These are phyloP conservation scores for Apodemia mormo DNA, from an alignment of 2,888 invertebrate genomes.

Conservation along the genomic window DNA sequence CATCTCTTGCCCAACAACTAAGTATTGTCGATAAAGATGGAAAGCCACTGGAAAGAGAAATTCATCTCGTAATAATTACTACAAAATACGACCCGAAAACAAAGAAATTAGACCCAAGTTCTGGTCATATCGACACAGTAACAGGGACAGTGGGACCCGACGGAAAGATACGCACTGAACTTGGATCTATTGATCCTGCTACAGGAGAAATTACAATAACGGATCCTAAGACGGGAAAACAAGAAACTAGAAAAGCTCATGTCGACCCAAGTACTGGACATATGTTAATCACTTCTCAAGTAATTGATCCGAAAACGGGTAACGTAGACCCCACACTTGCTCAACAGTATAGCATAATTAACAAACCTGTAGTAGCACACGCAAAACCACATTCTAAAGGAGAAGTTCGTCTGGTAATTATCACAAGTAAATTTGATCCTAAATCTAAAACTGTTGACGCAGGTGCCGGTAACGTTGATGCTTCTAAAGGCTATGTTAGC, in stretches of 20 bases:
- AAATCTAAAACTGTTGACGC: slow-evolving; percentile 82
- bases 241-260: slow-evolving; percentile 81
- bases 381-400: slow-evolving; percentile 65
- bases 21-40: slow-evolving; percentile 72
- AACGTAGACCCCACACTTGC: slow-evolving; percentile 81
- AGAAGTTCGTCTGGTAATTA: slow-evolving; percentile 68
- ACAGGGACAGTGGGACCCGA: slow-evolving; percentile 81
- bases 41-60: slow-evolving; percentile 70
- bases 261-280: slow-evolving; percentile 81
- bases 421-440: slow-evolving; percentile 81
- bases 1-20: slow-evolving; percentile 79
- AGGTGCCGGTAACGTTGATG: slow-evolving; percentile 76
- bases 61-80: slow-evolving; percentile 83
- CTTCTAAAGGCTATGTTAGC: slow-evolving; percentile 77
- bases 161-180: slow-evolving; percentile 81
- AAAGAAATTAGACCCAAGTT: slow-evolving; percentile 68
- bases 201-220: slow-evolving; percentile 78
- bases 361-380: slow-evolving; percentile 65
- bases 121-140: slow-evolving; percentile 76
- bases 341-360: slow-evolving; percentile 74
- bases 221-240: slow-evolving; percentile 71
- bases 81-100: slow-evolving; percentile 82
- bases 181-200: slow-evolving; percentile 84
- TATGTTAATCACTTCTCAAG: slow-evolving; percentile 79
- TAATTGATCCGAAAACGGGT: slow-evolving; percentile 82